Evolutionary conservation across 1,140 invertebrate species (phyloP).

Genomic region (Rhagoletis pomonella): DNA sequence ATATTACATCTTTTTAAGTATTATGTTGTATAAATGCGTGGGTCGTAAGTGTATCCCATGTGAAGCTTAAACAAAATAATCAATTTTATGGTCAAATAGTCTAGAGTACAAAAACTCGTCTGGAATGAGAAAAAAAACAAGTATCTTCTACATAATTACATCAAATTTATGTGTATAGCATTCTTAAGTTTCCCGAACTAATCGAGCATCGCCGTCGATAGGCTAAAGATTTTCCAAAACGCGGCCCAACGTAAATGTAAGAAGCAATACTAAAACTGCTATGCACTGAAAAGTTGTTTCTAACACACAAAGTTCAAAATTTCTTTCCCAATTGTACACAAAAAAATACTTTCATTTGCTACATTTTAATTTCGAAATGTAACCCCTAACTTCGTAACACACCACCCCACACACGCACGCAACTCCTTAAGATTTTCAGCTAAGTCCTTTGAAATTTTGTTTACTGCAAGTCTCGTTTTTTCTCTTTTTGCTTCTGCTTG

Average conservation of each 20-base stretch:
- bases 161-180: not conserved
- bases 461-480: slow-evolving; percentile 11
- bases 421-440: not conserved
- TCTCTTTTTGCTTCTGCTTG: not conserved
- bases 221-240: too few relatives aligned
- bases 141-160: too few relatives aligned
- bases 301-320: too few relatives aligned
- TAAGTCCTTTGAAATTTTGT: slow-evolving; percentile 41
- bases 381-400: not conserved
- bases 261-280: too few relatives aligned
- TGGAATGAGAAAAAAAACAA: too few relatives aligned
- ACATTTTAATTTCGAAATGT: slow-evolving; percentile 18
- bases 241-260: too few relatives aligned
- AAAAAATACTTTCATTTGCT: not conserved
- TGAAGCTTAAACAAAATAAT: not conserved
- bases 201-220: too few relatives aligned
- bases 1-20: too few relatives aligned
- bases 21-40: not conserved
- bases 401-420: not conserved
- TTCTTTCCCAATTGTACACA: not conserved
- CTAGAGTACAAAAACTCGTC: too few relatives aligned
- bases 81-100: not conserved
- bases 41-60: not conserved
- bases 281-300: too few relatives aligned
- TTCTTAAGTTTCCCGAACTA: too few relatives aligned